Evolutionary conservation across 1,140 invertebrate species (phyloP), one percentile per base, ranked within the genome.

Genomic region (Ephestia elutella): DNA sequence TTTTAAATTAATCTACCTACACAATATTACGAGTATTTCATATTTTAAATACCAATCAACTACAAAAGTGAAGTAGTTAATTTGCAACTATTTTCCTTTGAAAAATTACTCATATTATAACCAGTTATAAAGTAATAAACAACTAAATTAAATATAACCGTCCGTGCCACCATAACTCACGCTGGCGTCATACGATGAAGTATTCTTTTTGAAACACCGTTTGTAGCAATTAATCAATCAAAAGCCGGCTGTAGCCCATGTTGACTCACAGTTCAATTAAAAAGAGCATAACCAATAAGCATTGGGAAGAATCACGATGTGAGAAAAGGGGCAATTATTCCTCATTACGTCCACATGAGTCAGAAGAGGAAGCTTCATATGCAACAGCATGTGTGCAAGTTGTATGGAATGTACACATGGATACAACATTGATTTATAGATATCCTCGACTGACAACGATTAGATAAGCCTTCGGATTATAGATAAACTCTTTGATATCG

Each of bases 311-410:
- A 86, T 86, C 82, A 85, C 78, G 71, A 82, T 80, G 80, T 83
- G 84, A 81, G 82, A 86, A 83, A 80, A 82, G 80, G 71, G 67
- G 79, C 80, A 85, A 85, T 84, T 84, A 83, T 70, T 75, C 8
- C 73, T 83, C 80, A 80, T 86, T 87, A 82, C 75, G 71, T 70
- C 20, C 68, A 68, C 65, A 74, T 83, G 84, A 87, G 71, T 87
- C 84, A 82, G 70, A 49, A 56, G 59, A 78, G 73, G 73, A 79
- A 82, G 66, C 71, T 56, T 64, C 38, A 44, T 44, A 44, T 15
- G 38, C 38, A 44, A 17, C 38, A 9, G 10, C 38, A 44, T 44
- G 38, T 44, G 15, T 32, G 9, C 30, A 44, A 17, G 15, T 15
- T 13, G 3, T 13, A 10, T 35, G 1, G 32, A 35, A 35, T 9